These are phyloP conservation scores for Sapayoa aenigma DNA, from an alignment of 2,113 vertebrate species.

Conservation along the genomic window DNA sequence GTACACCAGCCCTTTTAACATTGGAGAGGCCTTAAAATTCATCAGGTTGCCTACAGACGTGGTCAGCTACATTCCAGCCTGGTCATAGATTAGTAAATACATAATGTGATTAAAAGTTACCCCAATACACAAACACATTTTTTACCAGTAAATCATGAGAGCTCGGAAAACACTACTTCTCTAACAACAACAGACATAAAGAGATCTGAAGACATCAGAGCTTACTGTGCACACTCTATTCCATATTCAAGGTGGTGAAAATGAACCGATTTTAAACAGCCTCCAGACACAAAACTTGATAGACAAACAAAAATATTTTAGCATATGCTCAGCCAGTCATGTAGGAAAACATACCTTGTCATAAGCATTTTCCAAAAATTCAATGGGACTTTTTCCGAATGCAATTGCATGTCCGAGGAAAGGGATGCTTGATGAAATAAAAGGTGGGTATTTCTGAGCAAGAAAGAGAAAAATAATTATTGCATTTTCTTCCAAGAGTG, in stretches of 20 bases:
- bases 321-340: not conserved
- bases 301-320: not conserved
- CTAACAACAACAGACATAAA: not conserved
- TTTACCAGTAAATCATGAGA: not conserved
- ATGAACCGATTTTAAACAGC: not conserved
- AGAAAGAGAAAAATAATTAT: not conserved
- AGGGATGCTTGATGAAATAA: slow-evolving; percentile 88
- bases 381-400: slow-evolving; percentile 94
- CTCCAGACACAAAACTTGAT: not conserved
- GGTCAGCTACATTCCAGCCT: not conserved
- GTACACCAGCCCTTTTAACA: not conserved
- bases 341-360: slow-evolving; percentile 80
- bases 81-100: not conserved
- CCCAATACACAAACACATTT: not conserved
- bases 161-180: not conserved
- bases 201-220: not conserved
- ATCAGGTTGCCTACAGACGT: not conserved
- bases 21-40: not conserved
- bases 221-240: not conserved
- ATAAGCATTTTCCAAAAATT: slow-evolving; percentile 93
- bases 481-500: not conserved
- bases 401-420: slow-evolving; percentile 93
- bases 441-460: slow-evolving; percentile 86
- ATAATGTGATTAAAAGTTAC: not conserved
- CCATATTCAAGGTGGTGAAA: not conserved